Conservation (phyloP, 2,888 invertebrate genomes). For the Boloria euphrosyne region DNA sequence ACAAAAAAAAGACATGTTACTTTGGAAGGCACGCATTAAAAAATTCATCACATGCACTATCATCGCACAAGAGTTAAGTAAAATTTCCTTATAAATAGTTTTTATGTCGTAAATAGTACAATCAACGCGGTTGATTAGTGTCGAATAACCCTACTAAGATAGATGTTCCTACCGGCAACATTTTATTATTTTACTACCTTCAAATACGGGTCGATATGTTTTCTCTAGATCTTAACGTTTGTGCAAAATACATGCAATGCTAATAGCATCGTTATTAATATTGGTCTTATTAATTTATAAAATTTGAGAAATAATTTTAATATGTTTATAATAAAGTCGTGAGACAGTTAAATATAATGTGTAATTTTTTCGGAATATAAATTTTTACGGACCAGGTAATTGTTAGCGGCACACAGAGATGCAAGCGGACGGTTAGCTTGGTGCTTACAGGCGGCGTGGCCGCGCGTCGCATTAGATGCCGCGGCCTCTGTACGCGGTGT, state of each 20-base stretch:
- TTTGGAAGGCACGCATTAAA: slow-evolving; percentile 61
- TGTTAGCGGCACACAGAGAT: slow-evolving; percentile 77
- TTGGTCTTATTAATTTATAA: too few species aligned
- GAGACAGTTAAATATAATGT: neutral
- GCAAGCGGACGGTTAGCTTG: slow-evolving; percentile 69
- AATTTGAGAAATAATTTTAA: too few species aligned
- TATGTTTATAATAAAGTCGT: too few species aligned
- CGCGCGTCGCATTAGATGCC: slow-evolving; percentile 79
- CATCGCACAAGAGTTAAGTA: slow-evolving; percentile 48
- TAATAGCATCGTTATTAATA: neutral
- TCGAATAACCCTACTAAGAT: slow-evolving; percentile 18
- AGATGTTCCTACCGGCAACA: slow-evolving; percentile 16
- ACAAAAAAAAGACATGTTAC: slow-evolving; percentile 66
- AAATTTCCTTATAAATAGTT: slow-evolving; percentile 16
- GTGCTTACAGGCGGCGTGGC: slow-evolving; percentile 81
- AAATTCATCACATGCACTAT: slow-evolving; percentile 70
- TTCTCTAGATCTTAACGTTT: neutral
- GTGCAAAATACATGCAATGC: slow-evolving; percentile 42
- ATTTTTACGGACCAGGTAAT: slow-evolving; percentile 69
- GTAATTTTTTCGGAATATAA: neutral
- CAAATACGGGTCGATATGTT: slow-evolving; percentile 4
- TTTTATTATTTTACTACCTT: slow-evolving; percentile 30
- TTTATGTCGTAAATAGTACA: slow-evolving; percentile 15
- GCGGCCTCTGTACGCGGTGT: slow-evolving; percentile 66
- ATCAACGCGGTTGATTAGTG: slow-evolving; percentile 16